Evolutionary conservation across 2,113 vertebrate genomes (phyloP).

Genomic region (Geothlypis trichas): DNA sequence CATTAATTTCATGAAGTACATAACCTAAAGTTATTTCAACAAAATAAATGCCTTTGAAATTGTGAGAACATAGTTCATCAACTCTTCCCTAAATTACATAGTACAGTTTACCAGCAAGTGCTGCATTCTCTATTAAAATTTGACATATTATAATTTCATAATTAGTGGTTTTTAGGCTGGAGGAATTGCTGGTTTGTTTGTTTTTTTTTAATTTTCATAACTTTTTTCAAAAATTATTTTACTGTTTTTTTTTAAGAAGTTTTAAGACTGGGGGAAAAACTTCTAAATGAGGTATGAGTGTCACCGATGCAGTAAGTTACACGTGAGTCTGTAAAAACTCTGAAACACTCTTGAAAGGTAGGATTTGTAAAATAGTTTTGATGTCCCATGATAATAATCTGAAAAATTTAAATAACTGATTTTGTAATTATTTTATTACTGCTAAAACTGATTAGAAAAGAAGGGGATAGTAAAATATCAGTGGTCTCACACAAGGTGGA

Average conservation of each 20-base stretch:
- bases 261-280: not conserved
- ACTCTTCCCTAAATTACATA: not conserved
- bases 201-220: not conserved
- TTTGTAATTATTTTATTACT: not conserved
- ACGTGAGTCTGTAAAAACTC: not conserved
- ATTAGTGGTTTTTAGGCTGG: not conserved
- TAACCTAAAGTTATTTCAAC: not conserved
- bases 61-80: constrained; percentile 1
- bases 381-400: not conserved
- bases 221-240: not conserved
- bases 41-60: not conserved
- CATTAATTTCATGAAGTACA: not conserved
- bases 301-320: not conserved
- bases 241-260: not conserved
- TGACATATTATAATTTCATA: not conserved
- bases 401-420: not conserved
- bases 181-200: not conserved
- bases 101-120: not conserved
- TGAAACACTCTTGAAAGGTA: not conserved
- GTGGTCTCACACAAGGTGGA: not conserved
- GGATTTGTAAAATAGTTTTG: not conserved
- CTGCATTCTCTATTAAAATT: not conserved
- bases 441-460: not conserved
- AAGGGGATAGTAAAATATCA: not conserved
- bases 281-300: not conserved